phyloP scores from a whole-genome alignment of 2,888 invertebrate species.

The Tethea ocularis region DNA sequence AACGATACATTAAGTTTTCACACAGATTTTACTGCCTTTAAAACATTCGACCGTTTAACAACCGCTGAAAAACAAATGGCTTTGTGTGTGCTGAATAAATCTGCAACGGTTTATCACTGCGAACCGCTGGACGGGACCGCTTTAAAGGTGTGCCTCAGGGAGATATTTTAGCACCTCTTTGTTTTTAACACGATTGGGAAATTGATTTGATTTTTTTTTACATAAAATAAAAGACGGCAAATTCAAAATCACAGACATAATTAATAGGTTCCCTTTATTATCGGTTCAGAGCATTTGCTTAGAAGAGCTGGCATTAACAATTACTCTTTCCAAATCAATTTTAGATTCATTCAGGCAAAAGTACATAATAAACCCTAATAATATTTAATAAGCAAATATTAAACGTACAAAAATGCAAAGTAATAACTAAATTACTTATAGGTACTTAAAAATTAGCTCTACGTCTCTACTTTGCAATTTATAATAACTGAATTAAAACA shows the following conservation, averaged over 20 bases:
- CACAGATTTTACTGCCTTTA: conserved; percentile 59
- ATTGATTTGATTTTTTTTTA: background rate
- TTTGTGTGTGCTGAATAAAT: conserved; percentile 63
- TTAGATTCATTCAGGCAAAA: no score
- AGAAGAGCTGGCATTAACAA: no score
- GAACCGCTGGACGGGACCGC: conserved; percentile 45
- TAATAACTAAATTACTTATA: background rate
- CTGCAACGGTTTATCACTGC: conserved; percentile 70
- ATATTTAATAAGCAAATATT: no score
- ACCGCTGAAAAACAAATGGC: conserved; percentile 66
- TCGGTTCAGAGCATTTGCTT: no score
- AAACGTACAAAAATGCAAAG: background rate
- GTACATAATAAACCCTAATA: no score
- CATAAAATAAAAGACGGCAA: no score
- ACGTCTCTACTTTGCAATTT: no score
- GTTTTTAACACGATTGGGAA: background rate
- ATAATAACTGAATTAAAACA: no score
- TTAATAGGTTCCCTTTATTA: no score
- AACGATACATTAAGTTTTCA: conserved; percentile 40
- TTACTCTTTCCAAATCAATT: no score
- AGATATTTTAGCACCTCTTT: conserved; percentile 46
- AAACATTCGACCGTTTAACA: conserved; percentile 61
- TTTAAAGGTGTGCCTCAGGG: conserved; percentile 51
- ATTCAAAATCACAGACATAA: no score
- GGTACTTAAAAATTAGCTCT: no score